Conservation (phyloP, 2,797 vertebrate genomes). For the Artibeus jamaicensis region DNA sequence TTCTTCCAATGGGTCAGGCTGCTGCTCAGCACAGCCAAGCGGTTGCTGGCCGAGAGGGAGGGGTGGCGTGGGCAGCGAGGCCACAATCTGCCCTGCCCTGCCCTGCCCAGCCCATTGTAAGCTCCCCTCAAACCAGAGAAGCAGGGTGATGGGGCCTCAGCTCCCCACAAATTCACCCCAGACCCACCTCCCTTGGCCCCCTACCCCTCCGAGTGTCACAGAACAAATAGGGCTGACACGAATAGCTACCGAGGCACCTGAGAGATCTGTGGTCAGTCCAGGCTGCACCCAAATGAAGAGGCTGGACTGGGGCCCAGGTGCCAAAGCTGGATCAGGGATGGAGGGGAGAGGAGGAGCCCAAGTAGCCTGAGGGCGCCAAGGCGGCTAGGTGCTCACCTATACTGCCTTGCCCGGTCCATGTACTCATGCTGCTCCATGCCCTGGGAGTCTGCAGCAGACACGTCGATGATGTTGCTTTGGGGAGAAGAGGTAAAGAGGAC, state of each 20-base stretch:
- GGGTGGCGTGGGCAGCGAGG: not conserved
- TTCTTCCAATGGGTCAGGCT: slow-evolving; percentile 93
- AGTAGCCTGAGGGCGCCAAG: not conserved
- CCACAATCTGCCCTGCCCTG: not conserved
- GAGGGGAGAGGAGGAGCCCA: not conserved
- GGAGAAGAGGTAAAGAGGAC: slow-evolving; percentile 12
- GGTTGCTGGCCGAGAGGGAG: slow-evolving; percentile 84
- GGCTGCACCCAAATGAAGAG: not conserved
- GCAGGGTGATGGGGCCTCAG: not conserved
- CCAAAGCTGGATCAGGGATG: not conserved
- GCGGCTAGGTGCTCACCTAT: slow-evolving; percentile 86
- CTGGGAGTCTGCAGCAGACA: slow-evolving; percentile 95
- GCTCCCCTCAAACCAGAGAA: not conserved
- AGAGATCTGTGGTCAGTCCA: not conserved
- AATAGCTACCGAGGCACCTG: not conserved
- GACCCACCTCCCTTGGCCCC: not conserved
- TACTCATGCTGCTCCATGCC: slow-evolving; percentile 98
- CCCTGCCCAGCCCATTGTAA: not conserved
- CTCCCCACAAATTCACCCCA: not conserved
- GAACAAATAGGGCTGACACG: not conserved
- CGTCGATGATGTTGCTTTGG: slow-evolving; percentile 95
- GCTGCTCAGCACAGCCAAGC: slow-evolving; percentile 92
- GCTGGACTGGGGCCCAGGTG: not conserved
- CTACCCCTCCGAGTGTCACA: not conserved
- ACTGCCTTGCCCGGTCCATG: slow-evolving; percentile 97